Evolutionary conservation across 1,140 invertebrate species (phyloP), one percentile per base, ranked within the genome.

Genomic region (Rhyacophila brunnea): DNA sequence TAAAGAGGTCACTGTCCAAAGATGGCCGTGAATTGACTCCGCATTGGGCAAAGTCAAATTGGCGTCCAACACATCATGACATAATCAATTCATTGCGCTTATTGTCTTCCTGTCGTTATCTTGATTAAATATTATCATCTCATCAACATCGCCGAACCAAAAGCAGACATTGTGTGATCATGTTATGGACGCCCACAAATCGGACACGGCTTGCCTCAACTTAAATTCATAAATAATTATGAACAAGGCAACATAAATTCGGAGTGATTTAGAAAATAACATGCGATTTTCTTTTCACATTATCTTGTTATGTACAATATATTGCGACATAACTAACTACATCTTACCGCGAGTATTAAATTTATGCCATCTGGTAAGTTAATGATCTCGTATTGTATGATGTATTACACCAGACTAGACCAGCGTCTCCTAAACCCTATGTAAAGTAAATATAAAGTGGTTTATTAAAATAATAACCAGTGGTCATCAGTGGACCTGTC

Each of bases 51-150:
- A 17, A 32, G 46, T 53, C 49, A 59, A 60, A 59, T 60, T 60
- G 62, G 46, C 62, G 55, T 44, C 50, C 62, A 50, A 36, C 54
- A 57, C 36, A 60, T n/a, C n/a, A n/a, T 65, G 62, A 65, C 58
- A 65, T 58, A 65, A 65, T 65, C 58, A 58, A 60, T 65, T 65
- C 58, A 60, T 55, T 58, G 53, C 42, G 62, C 62, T 65, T 49
- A 50, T 65, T 65, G 58, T 65, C 58, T 60, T 60, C 62, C 62
- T 61, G 62, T 58, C 62, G 55, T 55, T 49, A 51, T 60, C 52
- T 64, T 64, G 58, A 64, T 64, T 64, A 59, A 64, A 64, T 56
- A 59, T n/a, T n/a, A n/a, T 59, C 61, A 34, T 59, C 61, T 45
- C 45, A 20, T 46, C 28, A 28, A 38, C 45, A 20, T 46, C 15